phyloP scores from a whole-genome alignment of 2,113 vertebrate genomes.

The Lepisosteus oculatus region DNA sequence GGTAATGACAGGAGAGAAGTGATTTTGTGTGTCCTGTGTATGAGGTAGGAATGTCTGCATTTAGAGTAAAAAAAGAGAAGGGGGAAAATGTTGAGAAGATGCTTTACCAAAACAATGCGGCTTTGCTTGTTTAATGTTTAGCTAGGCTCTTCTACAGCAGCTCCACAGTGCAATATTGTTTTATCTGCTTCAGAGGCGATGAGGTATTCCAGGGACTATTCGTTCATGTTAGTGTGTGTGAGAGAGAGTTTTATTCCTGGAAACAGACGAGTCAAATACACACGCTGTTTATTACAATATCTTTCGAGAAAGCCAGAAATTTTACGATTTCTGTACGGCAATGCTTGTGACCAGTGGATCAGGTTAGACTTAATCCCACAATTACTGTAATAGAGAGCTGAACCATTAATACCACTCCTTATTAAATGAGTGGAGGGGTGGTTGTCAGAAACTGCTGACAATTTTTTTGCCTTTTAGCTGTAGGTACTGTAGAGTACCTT shows the following conservation, averaged over 20 bases:
- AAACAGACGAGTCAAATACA: conserved; percentile 3
- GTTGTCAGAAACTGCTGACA: too few species aligned
- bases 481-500: too few species aligned
- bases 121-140: conserved; percentile 19
- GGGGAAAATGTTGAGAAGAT: conserved; percentile 23
- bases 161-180: conserved; percentile 33
- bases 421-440: conserved; percentile 20
- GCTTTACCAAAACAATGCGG: neutral
- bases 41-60: conserved; percentile 28
- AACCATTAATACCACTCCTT: conserved; percentile 27
- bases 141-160: conserved; percentile 33
- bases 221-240: neutral
- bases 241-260: conserved; percentile 16
- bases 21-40: conserved; percentile 17
- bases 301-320: conserved; percentile 12
- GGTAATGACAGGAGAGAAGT: conserved; percentile 37
- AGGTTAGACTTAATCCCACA: conserved; percentile 49
- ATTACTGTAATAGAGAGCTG: conserved; percentile 48
- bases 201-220: conserved; percentile 39
- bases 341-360: conserved; percentile 34
- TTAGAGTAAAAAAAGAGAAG: conserved; percentile 13
- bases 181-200: conserved; percentile 35
- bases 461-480: too few species aligned
- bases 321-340: conserved; percentile 4
- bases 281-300: conserved; percentile 20